phyloP scores from a whole-genome alignment of 2,797 vertebrate species.

The Cottoperca gobio region DNA sequence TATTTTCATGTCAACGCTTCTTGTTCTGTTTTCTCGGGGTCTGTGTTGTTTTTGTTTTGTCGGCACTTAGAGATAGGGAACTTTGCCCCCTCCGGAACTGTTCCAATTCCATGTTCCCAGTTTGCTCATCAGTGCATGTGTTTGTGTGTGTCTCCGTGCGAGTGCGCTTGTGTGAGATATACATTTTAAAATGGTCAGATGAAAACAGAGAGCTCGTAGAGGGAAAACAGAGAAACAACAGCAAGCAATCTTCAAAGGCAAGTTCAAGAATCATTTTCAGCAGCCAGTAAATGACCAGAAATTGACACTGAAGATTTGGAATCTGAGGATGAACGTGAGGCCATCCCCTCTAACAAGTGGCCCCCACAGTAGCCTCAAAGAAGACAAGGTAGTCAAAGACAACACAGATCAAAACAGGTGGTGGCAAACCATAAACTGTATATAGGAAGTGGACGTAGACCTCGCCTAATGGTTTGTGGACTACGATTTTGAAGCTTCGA shows the following conservation, averaged over 20 bases:
- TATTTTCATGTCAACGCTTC: slow-evolving; percentile 52
- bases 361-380: neutral
- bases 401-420: neutral
- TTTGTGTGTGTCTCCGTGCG: slow-evolving; percentile 5
- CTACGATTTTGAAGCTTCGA: too few relatives aligned
- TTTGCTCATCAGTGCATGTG: slow-evolving; percentile 42
- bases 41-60: slow-evolving; percentile 69
- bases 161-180: neutral
- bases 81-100: slow-evolving; percentile 66
- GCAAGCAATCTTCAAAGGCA: slow-evolving; percentile 22
- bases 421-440: neutral
- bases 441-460: too few relatives aligned
- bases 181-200: slow-evolving; percentile 28
- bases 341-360: neutral
- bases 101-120: slow-evolving; percentile 61
- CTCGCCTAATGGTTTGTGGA: too few relatives aligned
- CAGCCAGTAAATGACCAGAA: neutral
- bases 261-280: slow-evolving; percentile 12
- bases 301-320: neutral
- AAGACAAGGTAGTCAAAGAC: neutral
- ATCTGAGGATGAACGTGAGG: neutral
- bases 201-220: slow-evolving; percentile 4
- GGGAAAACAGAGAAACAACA: slow-evolving; percentile 14
- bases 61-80: slow-evolving; percentile 54
- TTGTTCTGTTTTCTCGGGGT: slow-evolving; percentile 48